Evolutionary conservation across 2,797 vertebrate genomes (phyloP).

Genomic region (Betta splendens): DNA sequence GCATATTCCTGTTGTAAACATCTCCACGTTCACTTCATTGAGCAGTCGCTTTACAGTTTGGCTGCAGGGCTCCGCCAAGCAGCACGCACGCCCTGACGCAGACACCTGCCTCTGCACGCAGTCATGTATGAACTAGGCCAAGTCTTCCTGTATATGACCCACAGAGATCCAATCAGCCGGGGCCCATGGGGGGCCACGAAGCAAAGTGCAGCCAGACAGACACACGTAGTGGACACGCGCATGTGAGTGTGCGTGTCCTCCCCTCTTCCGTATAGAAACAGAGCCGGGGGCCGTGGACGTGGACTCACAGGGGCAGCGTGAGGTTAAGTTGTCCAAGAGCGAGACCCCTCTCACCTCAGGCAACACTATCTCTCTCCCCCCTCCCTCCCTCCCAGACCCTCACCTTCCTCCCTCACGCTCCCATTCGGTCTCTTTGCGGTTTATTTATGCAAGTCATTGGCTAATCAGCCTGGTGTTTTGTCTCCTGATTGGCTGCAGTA

Average conservation of each 20-base stretch:
- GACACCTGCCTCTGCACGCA: neutral
- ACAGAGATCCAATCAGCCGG: constrained; percentile 22
- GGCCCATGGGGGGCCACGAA: constrained; percentile 18
- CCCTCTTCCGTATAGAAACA: constrained; percentile 18
- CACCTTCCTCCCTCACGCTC: neutral
- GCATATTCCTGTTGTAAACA: constrained; percentile 14
- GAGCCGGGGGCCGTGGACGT: constrained; percentile 33
- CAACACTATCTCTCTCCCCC: constrained; percentile 17
- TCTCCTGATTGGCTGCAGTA: constrained; percentile 68
- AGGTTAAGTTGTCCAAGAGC: constrained; percentile 52
- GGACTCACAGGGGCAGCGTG: constrained; percentile 27
- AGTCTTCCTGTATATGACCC: constrained; percentile 56
- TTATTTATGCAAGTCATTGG: constrained; percentile 64
- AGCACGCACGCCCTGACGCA: constrained; percentile 5
- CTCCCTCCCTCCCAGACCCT: neutral
- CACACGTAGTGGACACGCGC: constrained; percentile 15
- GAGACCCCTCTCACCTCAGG: constrained; percentile 31
- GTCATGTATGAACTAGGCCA: constrained; percentile 21
- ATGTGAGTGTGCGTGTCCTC: constrained; percentile 11
- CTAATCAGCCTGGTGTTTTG: constrained; percentile 69
- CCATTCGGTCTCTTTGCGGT: constrained; percentile 16
- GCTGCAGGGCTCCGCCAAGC: neutral
- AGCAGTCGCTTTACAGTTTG: constrained; percentile 14
- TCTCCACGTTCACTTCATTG: constrained; percentile 14
- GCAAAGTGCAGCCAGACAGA: constrained; percentile 30